Evolutionary conservation across 2,113 vertebrate genomes (phyloP), one percentile per base, ranked within the genome.

Genomic region (Genyomyrus donnyi): DNA sequence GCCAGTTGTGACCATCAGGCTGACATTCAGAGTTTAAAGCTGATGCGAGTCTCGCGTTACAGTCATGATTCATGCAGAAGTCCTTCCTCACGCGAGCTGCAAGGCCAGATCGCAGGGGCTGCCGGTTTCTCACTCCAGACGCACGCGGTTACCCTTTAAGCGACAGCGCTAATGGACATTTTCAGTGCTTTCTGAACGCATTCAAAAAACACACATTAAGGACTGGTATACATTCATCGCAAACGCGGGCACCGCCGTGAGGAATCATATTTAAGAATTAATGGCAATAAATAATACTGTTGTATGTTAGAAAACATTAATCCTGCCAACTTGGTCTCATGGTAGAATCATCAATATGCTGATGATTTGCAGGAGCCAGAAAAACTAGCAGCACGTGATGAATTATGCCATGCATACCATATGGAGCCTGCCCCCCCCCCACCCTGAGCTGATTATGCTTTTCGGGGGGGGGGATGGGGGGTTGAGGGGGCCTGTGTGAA

Each of bases 321-420:
- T 85, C 45, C 83, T 85, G 83, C 83, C 83, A 85, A 85, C 2
- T 85, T 48, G 83, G 83, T 48, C 83, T 85, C 83, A 85, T 48
- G 83, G 83, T 46, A 85, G 45, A 85, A 85, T 48, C 83, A 85
- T 48, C 83, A 85, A 85, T 85, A 85, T 85, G 45, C 45, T 85
- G 35, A 48, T 19, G 39, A 85, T 48, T 85, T 85, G 83, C 39
- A 85, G 24, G 42, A 85, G 80, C 80, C 80, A 80, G 42, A 39
- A 31, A 48, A 13, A 21, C 5, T 1, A 48, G 3, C 39, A 8
- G 45, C n/a, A 85, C 83, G 24, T 85, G 83, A 48, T 85, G 83
- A 85, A 85, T 85, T 48, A 85, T 85, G 83, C 83, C 21, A 42
- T 15, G 42, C 17, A 24, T 85, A 85, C 83, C 83, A 85, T 85